These are phyloP conservation scores for Cassiopea xamachana DNA, from an alignment of 30 jellyfish, hydroid and myxozoan genomes.

Conservation along the genomic window DNA sequence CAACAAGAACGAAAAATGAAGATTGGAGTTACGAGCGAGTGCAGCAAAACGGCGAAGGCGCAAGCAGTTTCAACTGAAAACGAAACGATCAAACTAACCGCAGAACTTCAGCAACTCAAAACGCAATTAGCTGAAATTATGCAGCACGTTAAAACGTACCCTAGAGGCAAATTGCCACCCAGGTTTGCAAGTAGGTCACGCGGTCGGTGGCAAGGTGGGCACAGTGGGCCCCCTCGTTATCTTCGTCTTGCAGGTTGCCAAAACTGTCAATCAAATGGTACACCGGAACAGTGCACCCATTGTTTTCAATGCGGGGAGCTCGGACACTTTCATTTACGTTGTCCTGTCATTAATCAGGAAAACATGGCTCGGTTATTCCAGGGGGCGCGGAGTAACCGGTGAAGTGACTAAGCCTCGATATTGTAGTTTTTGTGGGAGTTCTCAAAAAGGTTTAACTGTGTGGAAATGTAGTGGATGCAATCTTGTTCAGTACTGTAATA, in stretches of 20 bases:
- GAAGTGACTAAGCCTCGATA: neutral
- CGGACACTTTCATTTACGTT: neutral
- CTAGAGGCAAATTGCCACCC: neutral
- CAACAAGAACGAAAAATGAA: neutral
- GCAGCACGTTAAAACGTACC: neutral
- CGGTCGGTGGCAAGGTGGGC: neutral
- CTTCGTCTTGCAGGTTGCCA: neutral
- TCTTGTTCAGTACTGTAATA: slow-evolving; percentile 56
- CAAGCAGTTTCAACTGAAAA: neutral
- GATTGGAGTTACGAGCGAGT: neutral
- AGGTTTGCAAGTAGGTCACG: neutral
- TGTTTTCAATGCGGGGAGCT: neutral
- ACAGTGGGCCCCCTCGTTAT: neutral
- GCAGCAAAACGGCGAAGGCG: neutral
- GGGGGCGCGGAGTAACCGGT: neutral
- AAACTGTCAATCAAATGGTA: neutral
- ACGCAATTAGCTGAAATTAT: neutral
- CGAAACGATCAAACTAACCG: neutral
- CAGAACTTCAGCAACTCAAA: neutral
- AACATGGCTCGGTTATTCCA: neutral
- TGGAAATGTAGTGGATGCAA: neutral
- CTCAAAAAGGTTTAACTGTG: neutral
- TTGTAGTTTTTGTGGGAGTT: neutral
- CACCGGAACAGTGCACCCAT: neutral
- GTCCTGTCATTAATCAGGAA: neutral